Percentiles rank a stretch among this genome's conserved stretches.
These are phyloP conservation scores for Acipenser oxyrinchus DNA, from an alignment of 2,797 vertebrate genomes.

Conservation along the genomic window DNA sequence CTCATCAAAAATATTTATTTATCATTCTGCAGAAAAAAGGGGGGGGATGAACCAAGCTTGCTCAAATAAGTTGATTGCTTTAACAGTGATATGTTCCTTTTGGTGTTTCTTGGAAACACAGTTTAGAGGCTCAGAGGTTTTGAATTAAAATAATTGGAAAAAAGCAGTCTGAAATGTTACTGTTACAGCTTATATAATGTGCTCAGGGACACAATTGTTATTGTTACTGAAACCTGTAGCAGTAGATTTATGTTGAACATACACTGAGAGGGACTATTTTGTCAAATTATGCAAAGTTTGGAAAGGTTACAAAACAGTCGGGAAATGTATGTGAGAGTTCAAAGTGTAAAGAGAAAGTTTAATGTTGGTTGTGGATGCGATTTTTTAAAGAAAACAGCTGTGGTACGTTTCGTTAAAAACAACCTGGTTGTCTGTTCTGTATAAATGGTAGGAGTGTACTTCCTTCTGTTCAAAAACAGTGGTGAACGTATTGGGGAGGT, in stretches of 20 bases:
- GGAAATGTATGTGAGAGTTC: background rate
- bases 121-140: background rate
- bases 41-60: background rate
- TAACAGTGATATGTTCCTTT: background rate
- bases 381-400: no score
- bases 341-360: background rate
- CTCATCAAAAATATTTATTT: background rate
- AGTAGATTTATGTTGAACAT: slow-evolving; percentile 2
- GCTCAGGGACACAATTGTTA: slow-evolving; percentile 16
- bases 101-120: background rate
- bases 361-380: background rate
- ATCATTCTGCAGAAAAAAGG: background rate
- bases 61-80: background rate
- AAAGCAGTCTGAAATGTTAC: background rate
- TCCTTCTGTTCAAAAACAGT: no score
- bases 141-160: slow-evolving; percentile 1
- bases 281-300: slow-evolving; percentile 10
- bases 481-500: no score
- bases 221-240: slow-evolving; percentile 5
- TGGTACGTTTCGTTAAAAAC: background rate
- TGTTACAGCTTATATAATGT: background rate
- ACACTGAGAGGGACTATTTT: no score
- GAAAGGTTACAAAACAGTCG: background rate
- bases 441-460: background rate
- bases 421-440: background rate